Base-by-base conservation (phyloP, 2,113 vertebrate species). In the Eulacestoma nigropectus region DNA sequence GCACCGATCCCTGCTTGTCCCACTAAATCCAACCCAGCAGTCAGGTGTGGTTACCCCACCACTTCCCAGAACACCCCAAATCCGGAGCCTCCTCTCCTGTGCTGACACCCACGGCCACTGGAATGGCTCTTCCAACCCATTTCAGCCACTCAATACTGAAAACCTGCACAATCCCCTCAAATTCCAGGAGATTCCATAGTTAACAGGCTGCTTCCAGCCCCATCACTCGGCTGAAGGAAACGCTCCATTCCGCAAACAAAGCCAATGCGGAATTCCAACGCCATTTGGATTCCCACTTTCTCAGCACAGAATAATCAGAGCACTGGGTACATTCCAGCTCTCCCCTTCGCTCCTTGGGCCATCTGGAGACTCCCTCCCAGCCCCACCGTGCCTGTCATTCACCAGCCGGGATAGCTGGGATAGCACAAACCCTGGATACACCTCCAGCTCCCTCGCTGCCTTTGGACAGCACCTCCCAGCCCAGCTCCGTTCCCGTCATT, bases 81-180 rank as follows among this genome's bases (percentile, higher is more conserved):
- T 53, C 20, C 35, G 3, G 39, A 25, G 21, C 3, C 37, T 64
- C 32, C 57, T 46, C 17, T 55, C 56, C 14, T 33, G 13, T 13
- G 44, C 23, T 0, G 0, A 57, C 55, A 35, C 23, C 62, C 65
- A 33, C 5, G 0, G 44, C 27, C 22, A 2, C 17, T 2, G 16
- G n/a, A 50, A 62, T 11, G 49, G 49, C 53, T 63, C 29, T 74
- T 37, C 49, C 76, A 37, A 23, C 25, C 53, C 1, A 0, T 21
- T 39, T 16, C 44, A 46, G 44, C 5, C 77, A 42, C 8, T 12
- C 20, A 23, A 22, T 11, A 41, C 13, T 17, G 33, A 60, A 84
- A 92, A 19, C 30, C 47, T 19, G 6, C 49, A 44, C 11, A 44
- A n/a, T 21, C 7, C 64, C 23, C n/a, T 44, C 50, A 14, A 20